Evolutionary conservation across 2,888 invertebrate genomes (phyloP), one percentile per base, ranked within the genome.

Genomic region (Dorcus hopei): DNA sequence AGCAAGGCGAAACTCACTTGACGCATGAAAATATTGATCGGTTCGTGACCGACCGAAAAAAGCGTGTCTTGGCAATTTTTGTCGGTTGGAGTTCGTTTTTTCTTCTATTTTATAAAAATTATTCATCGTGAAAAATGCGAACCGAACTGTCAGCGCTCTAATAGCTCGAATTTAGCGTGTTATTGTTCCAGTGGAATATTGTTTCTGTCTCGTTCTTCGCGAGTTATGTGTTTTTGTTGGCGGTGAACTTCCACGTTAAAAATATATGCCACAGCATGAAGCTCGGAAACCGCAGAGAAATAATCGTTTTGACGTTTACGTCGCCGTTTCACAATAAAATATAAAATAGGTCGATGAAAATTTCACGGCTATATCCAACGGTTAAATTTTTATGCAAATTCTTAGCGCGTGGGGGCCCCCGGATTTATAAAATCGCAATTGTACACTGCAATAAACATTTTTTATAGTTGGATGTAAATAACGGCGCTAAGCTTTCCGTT

Each of bases 241-340:
- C 51, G 40, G 40, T 51, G 51, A 38, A 51, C 51, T 51, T 33
- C 51, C 19, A 38, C 16, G 45, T 45, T 45, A 45, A 45, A 45
- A 19, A 45, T 45, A 45, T 23, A 41, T 41, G 23, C 58, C 59
- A 48, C 56, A 47, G 58, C 59, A 61, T 61, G 61, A 51, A 59
- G 59, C 53, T 57, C 59, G 54, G 50, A 59, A 61, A 52, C 58
- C 51, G 49, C 54, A 61, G 61, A 61, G 60, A 62, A 62, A 62
- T 62, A 62, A 62, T 60, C 60, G 54, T 43, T 60, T 58, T 58
- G 60, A 62, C 62, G 56, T 62, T 62, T 62, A 60, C 58, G 43
- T 53, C 54, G 45, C 58, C 54, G 48, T 52, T 52, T 54, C 54
- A 52, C 45, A 54, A 59, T 62, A 59, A 57, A 62, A 62, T 57